These are phyloP conservation scores for Emydocephalus ijimae DNA, from an alignment of 2,113 vertebrate genomes.

Conservation along the genomic window DNA sequence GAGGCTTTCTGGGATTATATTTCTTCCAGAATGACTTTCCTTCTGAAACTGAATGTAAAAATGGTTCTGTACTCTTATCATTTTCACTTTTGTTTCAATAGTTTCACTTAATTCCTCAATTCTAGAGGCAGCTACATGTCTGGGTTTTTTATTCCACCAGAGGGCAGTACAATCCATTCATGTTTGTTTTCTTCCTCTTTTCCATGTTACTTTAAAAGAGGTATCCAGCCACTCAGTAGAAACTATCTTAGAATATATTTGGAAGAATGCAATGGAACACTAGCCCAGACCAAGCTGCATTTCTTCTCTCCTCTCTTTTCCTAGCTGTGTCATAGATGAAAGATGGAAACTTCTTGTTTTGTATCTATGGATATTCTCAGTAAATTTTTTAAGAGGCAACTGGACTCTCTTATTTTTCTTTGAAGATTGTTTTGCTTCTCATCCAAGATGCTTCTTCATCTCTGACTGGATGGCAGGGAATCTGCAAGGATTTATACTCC, in stretches of 20 bases:
- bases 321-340: background rate
- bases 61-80: background rate
- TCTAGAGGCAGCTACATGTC: rapidly evolving
- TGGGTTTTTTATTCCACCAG: slow-evolving; percentile 37
- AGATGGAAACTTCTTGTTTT: background rate
- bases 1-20: background rate
- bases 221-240: background rate
- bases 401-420: too few species aligned
- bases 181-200: background rate
- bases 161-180: slow-evolving; percentile 44
- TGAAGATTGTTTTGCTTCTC: too few species aligned
- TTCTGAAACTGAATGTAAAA: background rate
- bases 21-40: background rate
- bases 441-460: too few species aligned
- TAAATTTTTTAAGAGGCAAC: too few species aligned
- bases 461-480: too few species aligned
- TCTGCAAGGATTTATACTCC: too few species aligned
- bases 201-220: background rate
- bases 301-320: background rate
- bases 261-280: background rate
- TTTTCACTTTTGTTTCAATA: background rate
- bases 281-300: background rate
- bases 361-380: too few species aligned
- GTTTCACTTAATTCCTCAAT: background rate
- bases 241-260: background rate